Evolutionary conservation across 92 coral and sea anemone species (phyloP).

Genomic region (Actinernus sp.): DNA sequence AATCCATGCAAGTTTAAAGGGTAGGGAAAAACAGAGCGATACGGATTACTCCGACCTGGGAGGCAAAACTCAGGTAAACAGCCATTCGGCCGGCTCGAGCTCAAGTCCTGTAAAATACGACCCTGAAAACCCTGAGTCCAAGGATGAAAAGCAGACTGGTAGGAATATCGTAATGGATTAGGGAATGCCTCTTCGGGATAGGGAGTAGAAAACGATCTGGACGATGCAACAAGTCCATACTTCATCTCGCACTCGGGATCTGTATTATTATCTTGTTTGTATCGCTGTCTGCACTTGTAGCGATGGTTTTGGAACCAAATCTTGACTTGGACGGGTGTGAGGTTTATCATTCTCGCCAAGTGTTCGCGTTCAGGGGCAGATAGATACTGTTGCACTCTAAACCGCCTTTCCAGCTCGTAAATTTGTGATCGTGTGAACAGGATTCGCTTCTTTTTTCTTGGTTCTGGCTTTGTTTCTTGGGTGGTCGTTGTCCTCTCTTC

Average conservation of each 20-base stretch:
- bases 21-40: too few relatives aligned
- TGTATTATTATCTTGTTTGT: conserved; percentile 26
- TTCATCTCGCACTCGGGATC: not conserved
- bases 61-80: too few relatives aligned
- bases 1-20: too few relatives aligned
- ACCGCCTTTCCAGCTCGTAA: conserved; percentile 91
- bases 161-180: not conserved
- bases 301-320: conserved; percentile 99
- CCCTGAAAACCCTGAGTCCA: not conserved
- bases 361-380: conserved; percentile 98
- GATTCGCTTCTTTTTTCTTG: conserved; percentile 85
- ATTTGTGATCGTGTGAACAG: conserved; percentile 95
- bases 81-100: too few relatives aligned
- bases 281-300: conserved; percentile 91
- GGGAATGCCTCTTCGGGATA: not conserved
- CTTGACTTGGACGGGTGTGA: conserved; percentile 96
- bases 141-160: not conserved
- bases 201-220: not conserved
- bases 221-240: not conserved
- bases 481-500: too few relatives aligned
- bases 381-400: conserved; percentile 93
- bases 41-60: too few relatives aligned
- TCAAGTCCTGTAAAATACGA: too few relatives aligned
- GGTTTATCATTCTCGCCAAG: conserved; percentile 92
- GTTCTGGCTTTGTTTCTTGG: conserved; percentile 10